Percentiles rank a stretch among this genome's conserved stretches.
These are phyloP conservation scores for Uromys caudimaculatus DNA, from an alignment of 2,797 vertebrate genomes.

Conservation along the genomic window DNA sequence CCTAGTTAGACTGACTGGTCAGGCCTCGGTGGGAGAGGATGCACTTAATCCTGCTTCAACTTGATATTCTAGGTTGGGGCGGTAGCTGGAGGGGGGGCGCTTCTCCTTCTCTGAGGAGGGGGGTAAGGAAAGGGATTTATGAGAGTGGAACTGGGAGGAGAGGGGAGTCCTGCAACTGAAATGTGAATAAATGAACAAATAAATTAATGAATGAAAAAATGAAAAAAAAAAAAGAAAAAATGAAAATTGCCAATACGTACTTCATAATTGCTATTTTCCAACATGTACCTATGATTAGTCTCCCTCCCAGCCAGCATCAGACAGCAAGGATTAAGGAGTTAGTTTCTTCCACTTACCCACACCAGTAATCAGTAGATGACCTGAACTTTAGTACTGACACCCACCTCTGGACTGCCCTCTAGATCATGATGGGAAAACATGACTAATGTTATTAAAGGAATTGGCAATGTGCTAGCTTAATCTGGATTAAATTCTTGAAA, in stretches of 20 bases:
- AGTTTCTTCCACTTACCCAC: neutral
- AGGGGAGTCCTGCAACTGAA: too few species aligned
- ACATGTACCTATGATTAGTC: neutral
- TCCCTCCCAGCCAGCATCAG: neutral
- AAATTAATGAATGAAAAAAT: too few species aligned
- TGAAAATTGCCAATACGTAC: neutral
- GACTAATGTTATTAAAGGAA: rapidly evolving
- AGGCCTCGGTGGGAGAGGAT: too few species aligned
- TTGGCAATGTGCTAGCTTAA: neutral
- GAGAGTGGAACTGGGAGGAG: too few species aligned
- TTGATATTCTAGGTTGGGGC: too few species aligned
- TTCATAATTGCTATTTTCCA: neutral
- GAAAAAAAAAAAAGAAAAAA: too few species aligned
- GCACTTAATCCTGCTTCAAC: too few species aligned
- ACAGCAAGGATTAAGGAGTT: neutral
- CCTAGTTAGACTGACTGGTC: too few species aligned
- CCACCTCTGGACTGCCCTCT: neutral
- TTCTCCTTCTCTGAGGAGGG: too few species aligned
- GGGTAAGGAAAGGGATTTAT: too few species aligned
- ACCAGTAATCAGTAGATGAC: neutral
- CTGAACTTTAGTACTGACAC: neutral
- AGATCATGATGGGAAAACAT: neutral
- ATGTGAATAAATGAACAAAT: too few species aligned
- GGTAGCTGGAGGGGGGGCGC: too few species aligned
- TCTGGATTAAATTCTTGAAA: neutral